Evolutionary conservation across 1,140 invertebrate genomes (phyloP).

Genomic region (Helicoverpa armigera): DNA sequence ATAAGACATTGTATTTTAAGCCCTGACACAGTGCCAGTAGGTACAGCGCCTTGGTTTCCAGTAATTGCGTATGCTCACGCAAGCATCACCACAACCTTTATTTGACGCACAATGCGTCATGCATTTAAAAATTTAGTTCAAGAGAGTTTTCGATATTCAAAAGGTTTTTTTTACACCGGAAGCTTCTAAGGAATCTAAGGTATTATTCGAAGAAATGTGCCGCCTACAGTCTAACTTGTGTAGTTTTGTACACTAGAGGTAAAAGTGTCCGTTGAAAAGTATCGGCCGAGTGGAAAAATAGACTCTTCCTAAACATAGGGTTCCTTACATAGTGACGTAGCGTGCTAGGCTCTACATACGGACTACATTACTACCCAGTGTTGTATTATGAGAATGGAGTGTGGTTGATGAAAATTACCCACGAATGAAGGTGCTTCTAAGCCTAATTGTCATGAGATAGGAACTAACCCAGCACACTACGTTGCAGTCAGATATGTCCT

Average conservation of each 20-base stretch:
- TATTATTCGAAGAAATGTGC: not conserved
- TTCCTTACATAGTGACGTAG: not conserved
- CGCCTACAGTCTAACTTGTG: slow-evolving; percentile 3
- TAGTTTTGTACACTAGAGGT: slow-evolving; percentile 18
- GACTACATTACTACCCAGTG: not conserved
- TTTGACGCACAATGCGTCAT: too few relatives aligned
- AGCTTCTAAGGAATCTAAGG: not conserved
- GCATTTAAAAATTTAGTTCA: too few relatives aligned
- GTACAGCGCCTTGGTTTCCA: too few relatives aligned
- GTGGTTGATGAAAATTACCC: too few relatives aligned
- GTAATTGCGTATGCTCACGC: not conserved
- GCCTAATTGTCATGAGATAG: not conserved
- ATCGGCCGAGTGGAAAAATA: slow-evolving; percentile 8
- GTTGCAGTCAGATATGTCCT: not conserved
- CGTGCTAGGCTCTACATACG: not conserved
- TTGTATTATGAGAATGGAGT: too few relatives aligned
- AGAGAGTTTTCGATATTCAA: too few relatives aligned
- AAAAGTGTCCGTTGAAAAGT: slow-evolving; percentile 12
- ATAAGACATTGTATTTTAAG: too few relatives aligned
- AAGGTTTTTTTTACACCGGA: not conserved
- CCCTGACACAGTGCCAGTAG: too few relatives aligned
- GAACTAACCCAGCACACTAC: slow-evolving; percentile 10
- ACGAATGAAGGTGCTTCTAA: not conserved
- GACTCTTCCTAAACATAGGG: slow-evolving; percentile 19
- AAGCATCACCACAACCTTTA: not conserved